Evolutionary conservation across 2,113 vertebrate genomes (phyloP), one percentile per base, ranked within the genome.

Genomic region (Leptocoma aspasia): DNA sequence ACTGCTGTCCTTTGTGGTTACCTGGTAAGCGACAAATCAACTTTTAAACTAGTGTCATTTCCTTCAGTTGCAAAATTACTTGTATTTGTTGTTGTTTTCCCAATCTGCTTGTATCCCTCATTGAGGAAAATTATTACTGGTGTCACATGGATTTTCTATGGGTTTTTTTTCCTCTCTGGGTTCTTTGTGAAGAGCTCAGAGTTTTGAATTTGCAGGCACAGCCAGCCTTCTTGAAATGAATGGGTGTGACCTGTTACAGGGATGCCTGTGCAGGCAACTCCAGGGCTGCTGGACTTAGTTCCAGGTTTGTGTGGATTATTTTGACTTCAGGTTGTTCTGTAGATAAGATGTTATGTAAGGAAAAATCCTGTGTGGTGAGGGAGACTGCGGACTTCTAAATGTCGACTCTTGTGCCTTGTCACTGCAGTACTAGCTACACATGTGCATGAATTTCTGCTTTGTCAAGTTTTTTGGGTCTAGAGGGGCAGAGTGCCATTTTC

Each of bases 111-210:
- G 19, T 53, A 21, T 45, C 12, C 5, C 4, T 64, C 12, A 21
- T 3, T 35, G 13, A 64, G 21, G 27, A 41, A 49, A 37, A 41
- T 45, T 28, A 28, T 64, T 59, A 28, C 35, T 59, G 42, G 26
- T 79, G 30, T 50, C 49, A 28, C 11, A 11, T 64, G 27, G 8
- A n/a, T 59, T 57, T 65, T 31, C 23, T 37, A 15, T 35, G 33
- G 3, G 1, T 6, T 33, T 56, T 70, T 71, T 14, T 10, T 3
- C 5, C 6, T 39, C 21, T 69, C 11, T 4, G 15, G 4, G 2
- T 14, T 71, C 42, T 82, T 59, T 27, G 33, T 54, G 45, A 87
- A 63, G 37, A 45, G 20, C 21, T 39, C 37, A 4, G 72, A 60
- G 28, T 60, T 91, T 57, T 2, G 7, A n/a, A 37, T 89, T 60